A percentile compares a stretch with the other conserved stretches of the same genome.
Conservation (phyloP, 1,140 invertebrate species). For the Harlomillsia oculata region DNA sequence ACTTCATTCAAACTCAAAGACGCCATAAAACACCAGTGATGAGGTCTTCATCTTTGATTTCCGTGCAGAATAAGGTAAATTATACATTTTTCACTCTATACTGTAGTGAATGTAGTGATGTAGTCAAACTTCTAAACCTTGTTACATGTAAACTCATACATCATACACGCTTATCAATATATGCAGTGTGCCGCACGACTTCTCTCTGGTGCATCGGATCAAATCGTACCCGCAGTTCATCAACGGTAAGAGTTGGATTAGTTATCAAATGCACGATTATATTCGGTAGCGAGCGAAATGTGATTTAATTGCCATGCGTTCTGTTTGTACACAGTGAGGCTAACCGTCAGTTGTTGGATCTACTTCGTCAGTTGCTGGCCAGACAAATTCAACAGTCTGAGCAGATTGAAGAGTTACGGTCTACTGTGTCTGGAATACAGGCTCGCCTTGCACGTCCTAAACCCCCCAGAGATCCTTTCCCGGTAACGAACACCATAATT, state of each 20-base stretch:
- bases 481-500: slow-evolving; percentile 29
- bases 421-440: slow-evolving; percentile 31
- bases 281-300: not conserved
- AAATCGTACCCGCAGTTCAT: slow-evolving; percentile 32
- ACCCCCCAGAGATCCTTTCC: slow-evolving; percentile 33
- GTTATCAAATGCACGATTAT: not conserved
- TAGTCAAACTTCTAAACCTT: no score
- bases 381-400: slow-evolving; percentile 34
- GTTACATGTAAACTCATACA: no score
- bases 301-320: not conserved
- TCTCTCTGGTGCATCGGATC: slow-evolving; percentile 21
- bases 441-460: slow-evolving; percentile 20
- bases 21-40: slow-evolving; percentile 42
- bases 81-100: slow-evolving; percentile 2
- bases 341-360: slow-evolving; percentile 34
- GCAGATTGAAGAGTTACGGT: slow-evolving; percentile 29
- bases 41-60: slow-evolving; percentile 35
- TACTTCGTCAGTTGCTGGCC: slow-evolving; percentile 32
- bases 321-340: slow-evolving; percentile 22
- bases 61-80: slow-evolving; percentile 34
- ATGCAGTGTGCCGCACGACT: slow-evolving; percentile 8
- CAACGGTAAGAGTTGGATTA: slow-evolving; percentile 17
- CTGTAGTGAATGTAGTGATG: not conserved
- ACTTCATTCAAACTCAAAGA: slow-evolving; percentile 44
- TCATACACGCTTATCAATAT: no score